Base-by-base conservation (phyloP, 1,140 invertebrate genomes). In the Aphis gossypii region DNA sequence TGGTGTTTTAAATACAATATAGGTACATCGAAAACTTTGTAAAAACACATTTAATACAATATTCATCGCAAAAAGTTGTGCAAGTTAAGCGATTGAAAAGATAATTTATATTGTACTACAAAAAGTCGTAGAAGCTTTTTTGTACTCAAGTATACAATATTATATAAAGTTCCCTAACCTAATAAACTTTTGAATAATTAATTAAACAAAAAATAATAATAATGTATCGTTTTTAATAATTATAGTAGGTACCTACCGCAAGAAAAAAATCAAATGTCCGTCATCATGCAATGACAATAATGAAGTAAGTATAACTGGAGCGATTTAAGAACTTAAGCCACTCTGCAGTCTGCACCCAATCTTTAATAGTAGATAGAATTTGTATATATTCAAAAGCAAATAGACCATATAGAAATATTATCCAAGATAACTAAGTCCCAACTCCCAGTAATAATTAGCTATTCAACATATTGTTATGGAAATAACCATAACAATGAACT, bases 61-160 rank as follows among this genome's bases (percentile, higher is more conserved):
- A 88, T 88, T 88, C 46, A 48, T 41, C 18, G 46, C 20, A 35
- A 88, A n/a, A n/a, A 88, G 86, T 48, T 88, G 86, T 35, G 86
- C 48, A 88, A 88, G 86, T 88, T 88, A 25, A 88, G n/a, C 44
- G 46, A 88, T 88, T 20, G 86, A 88, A 18, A 51, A 88, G 44
- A 88, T 48, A 88, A 35, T 88, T 88, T 88, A 76, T 76, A 35
- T 20, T 76, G 14, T 76, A 44, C 46, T 20, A 21, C 9, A 20
- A 88, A 88, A 88, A 9, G n/a, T 20, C 86, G n/a, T 35, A 48
- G 46, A 88, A 35, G n/a, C 86, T 88, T 88, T 88, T 88, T 23
- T 84, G 83, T 84, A n/a, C 44, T 3, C 20, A 44, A 88, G 30
- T 48, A 48, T 30, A 20, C 9, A 87, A 48, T 46, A 46, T 30